Percentiles rank a stretch among this genome's conserved stretches.
These are phyloP conservation scores for Plutomurus gul DNA, from an alignment of 1,140 invertebrate genomes.

Conservation along the genomic window DNA sequence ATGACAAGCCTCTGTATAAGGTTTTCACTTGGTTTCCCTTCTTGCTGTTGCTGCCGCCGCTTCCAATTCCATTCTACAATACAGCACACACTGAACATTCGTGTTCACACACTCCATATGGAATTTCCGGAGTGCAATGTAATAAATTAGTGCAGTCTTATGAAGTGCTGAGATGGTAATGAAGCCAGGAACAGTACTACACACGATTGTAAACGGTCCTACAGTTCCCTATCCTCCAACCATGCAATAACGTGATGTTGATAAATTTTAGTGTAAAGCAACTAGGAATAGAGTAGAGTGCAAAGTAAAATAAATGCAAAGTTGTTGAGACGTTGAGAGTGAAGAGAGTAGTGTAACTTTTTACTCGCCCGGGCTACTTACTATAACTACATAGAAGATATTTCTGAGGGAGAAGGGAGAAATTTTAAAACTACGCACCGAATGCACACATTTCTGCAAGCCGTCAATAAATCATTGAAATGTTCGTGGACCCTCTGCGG, in stretches of 20 bases:
- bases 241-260: too few species aligned
- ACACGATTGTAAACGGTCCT: too few species aligned
- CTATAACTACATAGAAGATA: too few species aligned
- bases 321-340: too few species aligned
- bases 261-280: too few species aligned
- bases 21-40: not conserved
- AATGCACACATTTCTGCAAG: not conserved
- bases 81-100: too few species aligned
- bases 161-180: constrained; percentile 38
- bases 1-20: not conserved
- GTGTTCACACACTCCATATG: not conserved
- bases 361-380: too few species aligned
- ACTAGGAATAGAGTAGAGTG: too few species aligned
- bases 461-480: not conserved
- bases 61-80: not conserved
- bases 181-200: not conserved
- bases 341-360: too few species aligned
- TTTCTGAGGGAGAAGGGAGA: too few species aligned
- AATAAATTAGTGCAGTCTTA: constrained; percentile 21
- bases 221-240: not conserved
- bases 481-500: not conserved
- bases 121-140: not conserved
- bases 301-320: too few species aligned
- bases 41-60: not conserved
- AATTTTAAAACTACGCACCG: not conserved